Percentiles rank a stretch among this genome's conserved stretches.
phyloP scores from a whole-genome alignment of 2,113 vertebrate species.

The Orthonyx spaldingii region DNA sequence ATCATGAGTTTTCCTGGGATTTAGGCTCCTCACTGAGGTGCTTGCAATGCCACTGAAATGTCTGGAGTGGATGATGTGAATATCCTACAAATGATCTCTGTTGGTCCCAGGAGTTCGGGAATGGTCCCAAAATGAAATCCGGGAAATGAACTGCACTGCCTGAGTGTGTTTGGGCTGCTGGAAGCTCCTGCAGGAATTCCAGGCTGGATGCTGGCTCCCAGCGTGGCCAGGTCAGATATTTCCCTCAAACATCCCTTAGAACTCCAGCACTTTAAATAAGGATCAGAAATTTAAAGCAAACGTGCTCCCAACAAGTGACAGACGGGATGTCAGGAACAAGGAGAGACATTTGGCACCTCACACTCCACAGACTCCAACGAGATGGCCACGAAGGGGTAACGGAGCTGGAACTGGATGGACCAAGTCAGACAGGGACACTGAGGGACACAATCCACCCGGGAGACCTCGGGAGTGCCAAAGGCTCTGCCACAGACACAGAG shows the following conservation, averaged over 20 bases:
- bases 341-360: background rate
- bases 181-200: background rate
- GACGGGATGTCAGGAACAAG: background rate
- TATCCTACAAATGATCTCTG: background rate
- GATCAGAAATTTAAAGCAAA: background rate
- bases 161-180: background rate
- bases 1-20: background rate
- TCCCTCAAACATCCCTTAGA: background rate
- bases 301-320: background rate
- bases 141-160: background rate
- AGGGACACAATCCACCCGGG: background rate
- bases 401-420: background rate
- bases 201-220: background rate
- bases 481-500: background rate
- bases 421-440: background rate
- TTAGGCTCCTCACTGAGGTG: background rate
- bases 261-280: background rate
- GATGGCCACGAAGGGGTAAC: background rate
- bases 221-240: background rate
- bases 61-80: background rate
- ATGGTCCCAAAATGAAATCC: background rate
- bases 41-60: background rate
- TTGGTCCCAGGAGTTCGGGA: background rate
- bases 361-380: background rate
- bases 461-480: background rate